Evolutionary conservation across 2,888 invertebrate species (phyloP).

Genomic region (Holacanthella duospinosa): DNA sequence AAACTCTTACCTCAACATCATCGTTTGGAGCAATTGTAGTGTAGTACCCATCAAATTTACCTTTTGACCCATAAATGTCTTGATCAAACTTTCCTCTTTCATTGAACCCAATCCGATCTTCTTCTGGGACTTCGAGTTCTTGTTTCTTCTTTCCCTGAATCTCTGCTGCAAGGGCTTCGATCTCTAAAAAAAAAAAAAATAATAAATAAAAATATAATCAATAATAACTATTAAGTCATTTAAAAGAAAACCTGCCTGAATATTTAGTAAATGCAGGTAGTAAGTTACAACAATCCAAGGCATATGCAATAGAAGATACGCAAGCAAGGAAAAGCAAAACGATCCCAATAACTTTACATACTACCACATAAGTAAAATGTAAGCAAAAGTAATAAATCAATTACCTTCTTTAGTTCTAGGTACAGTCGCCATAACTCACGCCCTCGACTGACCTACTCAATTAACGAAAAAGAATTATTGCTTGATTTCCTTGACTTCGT

Average conservation of each 20-base stretch:
- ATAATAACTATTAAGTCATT: no score
- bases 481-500: no score
- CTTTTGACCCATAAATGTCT: conserved; percentile 76
- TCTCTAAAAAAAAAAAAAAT: conserved; percentile 54
- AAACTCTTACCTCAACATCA: conserved; percentile 79
- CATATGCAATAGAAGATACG: no score
- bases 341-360: no score
- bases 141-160: conserved; percentile 77
- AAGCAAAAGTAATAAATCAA: not conserved
- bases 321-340: no score
- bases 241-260: no score
- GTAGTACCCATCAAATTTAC: conserved; percentile 84
- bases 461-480: no score
- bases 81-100: conserved; percentile 75
- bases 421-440: not conserved
- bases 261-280: no score
- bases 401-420: not conserved
- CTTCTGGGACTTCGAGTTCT: conserved; percentile 45
- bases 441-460: no score
- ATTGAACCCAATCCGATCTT: conserved; percentile 71
- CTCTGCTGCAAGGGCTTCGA: conserved; percentile 86
- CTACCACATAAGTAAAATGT: not conserved
- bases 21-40: conserved; percentile 95
- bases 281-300: no score
- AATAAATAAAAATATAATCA: no score